phyloP scores from a whole-genome alignment of 2,888 invertebrate genomes.

The Glaucopsyche alexis region DNA sequence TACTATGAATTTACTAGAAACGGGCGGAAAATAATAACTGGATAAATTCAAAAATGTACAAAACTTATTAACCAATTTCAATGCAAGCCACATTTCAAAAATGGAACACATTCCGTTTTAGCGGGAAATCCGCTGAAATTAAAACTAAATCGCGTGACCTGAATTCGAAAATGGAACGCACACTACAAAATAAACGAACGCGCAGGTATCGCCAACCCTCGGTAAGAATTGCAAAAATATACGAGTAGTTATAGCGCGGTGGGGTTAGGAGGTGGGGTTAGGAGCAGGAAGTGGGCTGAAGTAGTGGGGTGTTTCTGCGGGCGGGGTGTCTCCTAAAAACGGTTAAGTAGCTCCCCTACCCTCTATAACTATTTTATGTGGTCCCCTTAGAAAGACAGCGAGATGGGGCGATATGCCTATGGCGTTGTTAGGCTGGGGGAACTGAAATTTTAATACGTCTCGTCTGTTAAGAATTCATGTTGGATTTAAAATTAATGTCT shows the following conservation, averaged over 20 bases:
- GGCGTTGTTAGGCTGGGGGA: constrained; percentile 64
- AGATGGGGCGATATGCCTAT: constrained; percentile 73
- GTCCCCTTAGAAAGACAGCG: constrained; percentile 79
- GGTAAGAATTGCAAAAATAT: constrained; percentile 78
- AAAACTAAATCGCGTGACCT: constrained; percentile 76
- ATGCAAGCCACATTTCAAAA: constrained; percentile 55
- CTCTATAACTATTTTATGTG: constrained; percentile 80
- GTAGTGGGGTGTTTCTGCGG: constrained; percentile 69
- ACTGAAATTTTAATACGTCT: constrained; percentile 78
- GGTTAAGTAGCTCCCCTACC: constrained; percentile 78
- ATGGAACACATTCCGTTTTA: constrained; percentile 55
- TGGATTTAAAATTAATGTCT: constrained; percentile 76
- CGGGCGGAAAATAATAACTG: neutral
- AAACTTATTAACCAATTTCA: constrained; percentile 37
- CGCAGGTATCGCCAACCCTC: constrained; percentile 74
- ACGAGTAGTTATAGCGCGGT: constrained; percentile 69
- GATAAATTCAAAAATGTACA: neutral
- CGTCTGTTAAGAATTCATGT: constrained; percentile 76
- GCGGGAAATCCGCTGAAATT: constrained; percentile 65
- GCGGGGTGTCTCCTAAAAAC: constrained; percentile 79
- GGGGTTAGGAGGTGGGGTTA: constrained; percentile 53
- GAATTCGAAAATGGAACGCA: constrained; percentile 64
- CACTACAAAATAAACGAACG: constrained; percentile 65
- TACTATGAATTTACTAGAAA: constrained; percentile 1
- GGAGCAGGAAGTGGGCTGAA: constrained; percentile 72